phyloP scores from a whole-genome alignment of 2,888 invertebrate species.

The Lochmaea capreae region DNA sequence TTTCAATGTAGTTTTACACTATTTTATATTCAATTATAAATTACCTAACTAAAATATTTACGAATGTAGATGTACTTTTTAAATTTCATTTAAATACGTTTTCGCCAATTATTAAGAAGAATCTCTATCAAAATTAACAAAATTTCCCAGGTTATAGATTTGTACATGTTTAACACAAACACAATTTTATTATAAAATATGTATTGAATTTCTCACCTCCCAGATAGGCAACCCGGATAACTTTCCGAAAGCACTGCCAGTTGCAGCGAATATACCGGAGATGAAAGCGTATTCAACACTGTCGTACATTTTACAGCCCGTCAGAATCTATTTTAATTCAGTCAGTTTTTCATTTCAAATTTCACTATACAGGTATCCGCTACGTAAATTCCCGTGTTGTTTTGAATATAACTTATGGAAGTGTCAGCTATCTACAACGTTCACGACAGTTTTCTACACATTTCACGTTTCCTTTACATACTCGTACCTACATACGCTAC shows the following conservation, averaged over 20 bases:
- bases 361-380: neutral
- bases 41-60: too few relatives aligned
- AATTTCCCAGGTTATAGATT: too few relatives aligned
- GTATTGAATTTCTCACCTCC: slow-evolving; percentile 52
- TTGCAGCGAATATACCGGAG: slow-evolving; percentile 73
- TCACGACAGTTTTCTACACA: slow-evolving; percentile 7
- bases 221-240: slow-evolving; percentile 68
- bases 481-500: too few relatives aligned
- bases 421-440: slow-evolving; percentile 3
- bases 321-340: slow-evolving; percentile 1
- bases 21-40: too few relatives aligned
- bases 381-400: slow-evolving; percentile 6
- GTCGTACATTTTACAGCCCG: slow-evolving; percentile 23
- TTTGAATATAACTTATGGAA: slow-evolving; percentile 14
- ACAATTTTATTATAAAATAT: too few relatives aligned
- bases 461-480: slow-evolving; percentile 4
- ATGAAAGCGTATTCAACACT: slow-evolving; percentile 66
- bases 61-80: too few relatives aligned
- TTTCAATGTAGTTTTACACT: too few relatives aligned
- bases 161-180: too few relatives aligned
- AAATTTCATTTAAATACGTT: too few relatives aligned
- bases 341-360: neutral
- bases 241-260: slow-evolving; percentile 75
- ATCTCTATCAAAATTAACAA: too few relatives aligned
- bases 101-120: too few relatives aligned